Evolutionary conservation across 2,797 vertebrate species (phyloP), one percentile per base, ranked within the genome.

Genomic region (Geotrypetes seraphini): DNA sequence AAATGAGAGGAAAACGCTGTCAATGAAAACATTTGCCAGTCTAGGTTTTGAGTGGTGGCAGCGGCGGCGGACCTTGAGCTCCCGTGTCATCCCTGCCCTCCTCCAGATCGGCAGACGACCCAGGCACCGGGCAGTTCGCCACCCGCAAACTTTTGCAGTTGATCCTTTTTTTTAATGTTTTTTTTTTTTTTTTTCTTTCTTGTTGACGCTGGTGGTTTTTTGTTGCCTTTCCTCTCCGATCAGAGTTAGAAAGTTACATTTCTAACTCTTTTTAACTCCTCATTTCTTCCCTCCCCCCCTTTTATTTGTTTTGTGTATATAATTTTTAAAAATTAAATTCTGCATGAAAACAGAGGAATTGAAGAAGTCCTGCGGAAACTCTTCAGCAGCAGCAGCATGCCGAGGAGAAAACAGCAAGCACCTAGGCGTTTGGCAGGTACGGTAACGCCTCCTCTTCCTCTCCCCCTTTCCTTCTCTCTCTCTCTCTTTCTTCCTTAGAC

Each of bases 371-470:
- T 83, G 88, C 79, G 87, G 84, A 84, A 76, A 83, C 78, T 73
- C 83, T 76, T 75, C 78, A 61, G 78, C 81, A 80, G 82, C 79
- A 63, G 58, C 73, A 74, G 74, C 69, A 79, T 74, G 91, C 90
- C 91, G 85, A 90, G 91, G 86, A 92, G 91, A 83, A 94, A 94
- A 86, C 92, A 94, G 84, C 89, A 92, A 86, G 92, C 91, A 70
- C 91, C 91, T 73, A 84, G 90, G 81, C 89, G 91, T 81, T 90
- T 89, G 71, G 88, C 91, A 92, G 91, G 89, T 96, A 94, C 44
- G 35, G 36, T 47, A 31, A 31, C 36, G 28, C 28, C 38, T 41
- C 49, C 36, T 36, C 27, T 54, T 40, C 39, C 53, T 47, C 48
- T 37, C 40, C 41, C 25, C n/a, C n/a, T n/a, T 45, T 51, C 43